Base-by-base conservation (phyloP, 2,797 vertebrate genomes). In the Chaunax sp. region DNA sequence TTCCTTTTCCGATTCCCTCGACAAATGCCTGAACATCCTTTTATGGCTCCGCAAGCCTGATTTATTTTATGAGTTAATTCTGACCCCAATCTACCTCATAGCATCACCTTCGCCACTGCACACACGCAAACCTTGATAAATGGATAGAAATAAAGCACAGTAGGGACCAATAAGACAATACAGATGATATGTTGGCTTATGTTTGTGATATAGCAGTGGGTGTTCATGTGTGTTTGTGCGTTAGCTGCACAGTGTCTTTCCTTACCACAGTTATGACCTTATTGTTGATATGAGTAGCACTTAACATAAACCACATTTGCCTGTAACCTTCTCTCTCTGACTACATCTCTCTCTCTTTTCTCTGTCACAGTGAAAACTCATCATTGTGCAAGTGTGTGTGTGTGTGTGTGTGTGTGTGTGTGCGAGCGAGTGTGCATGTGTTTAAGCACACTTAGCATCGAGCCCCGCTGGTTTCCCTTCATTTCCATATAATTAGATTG, bases 401-500 rank as follows among this genome's bases (percentile, higher is more conserved):
- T 22, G 20, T 44, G 72, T 70, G 61, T 53, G 10, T 11, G 33
- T 3, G n/a, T 44, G 58, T 25, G 49, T 25, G 33, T 30, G 35
- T 50, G 26, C 51, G 30, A 53, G 50, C 60, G 25, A 22, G 18
- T 30, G 40, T 49, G 64, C 26, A 18, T 44, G 72, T 68, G 58
- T 53, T 61, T 53, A 70, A 90, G 84, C 84, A 86, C 91, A 93
- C 94, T 95, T 93, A 94, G 93, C 92, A 92, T 92, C 86, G 92
- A 92, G 52, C 62, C 93, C 94, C 14, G 93, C 89, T 90, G 89
- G 92, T 94, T 95, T 94, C 91, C 92, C 92, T 95, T 95, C 92
- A 92, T 97, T 96, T 96, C 94, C 94, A 95, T 95, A 94, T 98
- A 96, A 98, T 98, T 96, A 95, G 95, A 97, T 97, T 97, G 95